phyloP scores from a whole-genome alignment of 2,113 vertebrate species.

The Tachuris rubrigastra region DNA sequence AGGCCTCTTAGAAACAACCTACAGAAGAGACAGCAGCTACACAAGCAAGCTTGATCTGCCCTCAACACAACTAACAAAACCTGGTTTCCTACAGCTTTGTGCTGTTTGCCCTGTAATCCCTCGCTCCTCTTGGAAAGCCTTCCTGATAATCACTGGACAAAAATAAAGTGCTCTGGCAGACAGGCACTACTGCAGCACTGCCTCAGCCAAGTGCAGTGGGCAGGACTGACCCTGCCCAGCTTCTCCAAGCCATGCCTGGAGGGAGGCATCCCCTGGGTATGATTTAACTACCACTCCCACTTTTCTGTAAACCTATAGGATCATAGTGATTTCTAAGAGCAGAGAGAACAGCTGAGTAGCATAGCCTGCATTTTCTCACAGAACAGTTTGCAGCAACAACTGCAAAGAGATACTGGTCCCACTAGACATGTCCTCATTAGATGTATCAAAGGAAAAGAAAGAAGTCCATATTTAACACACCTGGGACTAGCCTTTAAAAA shows the following conservation, averaged over 20 bases:
- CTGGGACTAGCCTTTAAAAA: neutral
- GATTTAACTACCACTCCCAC: rapidly evolving
- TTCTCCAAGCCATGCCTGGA: neutral
- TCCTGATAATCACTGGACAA: neutral
- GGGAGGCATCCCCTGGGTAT: neutral
- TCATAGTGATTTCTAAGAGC: neutral
- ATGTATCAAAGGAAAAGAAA: neutral
- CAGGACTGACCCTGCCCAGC: neutral
- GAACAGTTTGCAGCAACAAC: neutral
- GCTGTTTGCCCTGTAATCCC: neutral
- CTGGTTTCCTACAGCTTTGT: neutral
- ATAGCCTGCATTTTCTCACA: neutral
- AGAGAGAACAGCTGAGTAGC: neutral
- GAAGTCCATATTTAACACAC: neutral
- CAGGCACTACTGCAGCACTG: neutral
- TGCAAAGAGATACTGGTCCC: neutral
- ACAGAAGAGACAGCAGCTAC: neutral
- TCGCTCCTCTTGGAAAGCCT: constrained; percentile 1
- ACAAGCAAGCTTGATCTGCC: neutral
- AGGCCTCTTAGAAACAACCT: neutral
- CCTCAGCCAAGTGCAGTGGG: neutral
- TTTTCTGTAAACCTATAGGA: neutral
- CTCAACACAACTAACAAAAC: neutral
- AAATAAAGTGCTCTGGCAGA: constrained; percentile 29
- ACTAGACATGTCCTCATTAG: neutral